Conservation (phyloP, 2,797 vertebrate genomes). For the Anabacerthia variegaticeps region DNA sequence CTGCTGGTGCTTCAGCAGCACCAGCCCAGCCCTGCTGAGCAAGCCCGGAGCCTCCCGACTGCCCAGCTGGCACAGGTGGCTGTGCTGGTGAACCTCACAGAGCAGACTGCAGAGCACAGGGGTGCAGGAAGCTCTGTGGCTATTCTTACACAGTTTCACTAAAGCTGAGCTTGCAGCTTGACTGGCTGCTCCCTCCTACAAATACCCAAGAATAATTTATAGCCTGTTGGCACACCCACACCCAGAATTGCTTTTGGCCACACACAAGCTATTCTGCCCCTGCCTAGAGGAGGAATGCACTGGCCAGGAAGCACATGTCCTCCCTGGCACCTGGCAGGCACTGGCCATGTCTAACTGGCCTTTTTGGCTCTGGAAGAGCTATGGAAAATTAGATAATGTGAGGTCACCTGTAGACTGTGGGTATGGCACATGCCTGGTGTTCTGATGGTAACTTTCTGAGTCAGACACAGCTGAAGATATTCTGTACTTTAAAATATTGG, state of each 20-base stretch:
- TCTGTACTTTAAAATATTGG: background rate
- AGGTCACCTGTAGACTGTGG: background rate
- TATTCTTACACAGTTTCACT: background rate
- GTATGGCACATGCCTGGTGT: background rate
- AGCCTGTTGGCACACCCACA: fast-evolving
- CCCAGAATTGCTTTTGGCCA: background rate
- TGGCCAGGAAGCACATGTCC: background rate
- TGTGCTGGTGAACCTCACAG: background rate
- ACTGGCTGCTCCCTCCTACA: background rate
- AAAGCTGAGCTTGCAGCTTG: background rate
- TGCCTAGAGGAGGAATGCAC: background rate
- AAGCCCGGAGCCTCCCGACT: background rate
- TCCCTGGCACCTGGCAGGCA: background rate
- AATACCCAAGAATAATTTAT: background rate
- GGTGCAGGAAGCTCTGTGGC: background rate
- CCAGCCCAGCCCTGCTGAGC: background rate
- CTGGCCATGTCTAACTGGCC: background rate
- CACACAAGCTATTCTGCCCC: background rate
- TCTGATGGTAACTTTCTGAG: background rate
- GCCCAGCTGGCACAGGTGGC: background rate
- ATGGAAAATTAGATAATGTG: background rate
- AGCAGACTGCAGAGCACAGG: background rate
- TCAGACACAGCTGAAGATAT: background rate
- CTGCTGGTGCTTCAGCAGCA: background rate
- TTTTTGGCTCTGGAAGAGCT: background rate